Percentiles rank a stretch among this genome's conserved stretches.
Conservation (phyloP, 2,888 invertebrate genomes). For the Altica lythri region DNA sequence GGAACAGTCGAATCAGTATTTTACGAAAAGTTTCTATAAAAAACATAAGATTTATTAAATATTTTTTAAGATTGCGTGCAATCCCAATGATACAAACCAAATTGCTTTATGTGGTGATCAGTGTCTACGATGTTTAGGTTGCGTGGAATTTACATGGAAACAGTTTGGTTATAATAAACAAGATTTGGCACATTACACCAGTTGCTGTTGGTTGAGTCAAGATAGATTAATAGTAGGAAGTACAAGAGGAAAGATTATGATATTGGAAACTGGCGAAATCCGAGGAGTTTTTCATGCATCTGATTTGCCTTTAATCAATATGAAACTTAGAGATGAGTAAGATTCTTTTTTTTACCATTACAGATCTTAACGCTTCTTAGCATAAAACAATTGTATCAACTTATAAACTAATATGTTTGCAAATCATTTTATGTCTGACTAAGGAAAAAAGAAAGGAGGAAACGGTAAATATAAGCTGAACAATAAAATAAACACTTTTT, state of each 20-base stretch:
- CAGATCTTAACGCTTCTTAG: too few relatives aligned
- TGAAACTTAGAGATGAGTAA: conserved; percentile 66
- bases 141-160: conserved; percentile 77
- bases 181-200: conserved; percentile 74
- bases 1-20: conserved; percentile 69
- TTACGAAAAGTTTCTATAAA: too few relatives aligned
- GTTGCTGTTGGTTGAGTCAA: conserved; percentile 80
- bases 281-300: conserved; percentile 68
- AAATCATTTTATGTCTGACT: too few relatives aligned
- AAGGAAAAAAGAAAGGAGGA: too few relatives aligned
- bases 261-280: conserved; percentile 85
- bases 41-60: too few relatives aligned
- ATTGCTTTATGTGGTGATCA: conserved; percentile 69
- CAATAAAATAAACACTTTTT: too few relatives aligned
- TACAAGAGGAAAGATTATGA: conserved; percentile 72
- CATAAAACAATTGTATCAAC: too few relatives aligned
- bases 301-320: conserved; percentile 65
- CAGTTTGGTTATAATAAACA: conserved; percentile 85
- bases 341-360: too few relatives aligned
- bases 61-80: conserved; percentile 68
- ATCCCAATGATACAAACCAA: conserved; percentile 77
- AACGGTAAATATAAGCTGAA: too few relatives aligned
- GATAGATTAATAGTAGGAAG: conserved; percentile 86
- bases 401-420: too few relatives aligned
- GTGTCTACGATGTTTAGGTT: conserved; percentile 75